phyloP scores from a whole-genome alignment of 2,797 vertebrate species.

The Tauraco hartlaubi region DNA sequence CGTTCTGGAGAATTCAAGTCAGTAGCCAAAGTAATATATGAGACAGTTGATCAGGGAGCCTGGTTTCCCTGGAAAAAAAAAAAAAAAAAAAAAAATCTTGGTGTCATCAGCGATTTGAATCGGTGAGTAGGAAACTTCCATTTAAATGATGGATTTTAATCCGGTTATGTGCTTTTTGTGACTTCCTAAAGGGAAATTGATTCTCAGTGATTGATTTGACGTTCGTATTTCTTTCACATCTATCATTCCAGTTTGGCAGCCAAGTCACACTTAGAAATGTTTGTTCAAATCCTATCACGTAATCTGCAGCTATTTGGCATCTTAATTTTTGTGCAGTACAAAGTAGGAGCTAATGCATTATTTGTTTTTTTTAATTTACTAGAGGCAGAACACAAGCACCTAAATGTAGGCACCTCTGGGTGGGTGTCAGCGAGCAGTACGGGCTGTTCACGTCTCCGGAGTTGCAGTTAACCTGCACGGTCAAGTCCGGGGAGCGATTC shows the following conservation, averaged over 20 bases:
- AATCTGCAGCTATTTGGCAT: neutral
- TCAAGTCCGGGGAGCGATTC: neutral
- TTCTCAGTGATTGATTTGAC: neutral
- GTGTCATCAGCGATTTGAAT: neutral
- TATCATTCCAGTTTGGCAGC: neutral
- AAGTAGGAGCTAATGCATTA: neutral
- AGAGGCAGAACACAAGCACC: neutral
- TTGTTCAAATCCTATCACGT: neutral
- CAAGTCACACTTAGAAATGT: neutral
- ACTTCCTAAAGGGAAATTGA: neutral
- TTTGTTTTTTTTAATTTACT: neutral
- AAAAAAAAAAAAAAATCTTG: neutral
- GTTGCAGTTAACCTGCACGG: neutral
- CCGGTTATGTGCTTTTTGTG: neutral
- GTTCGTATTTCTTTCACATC: neutral
- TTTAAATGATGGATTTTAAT: neutral
- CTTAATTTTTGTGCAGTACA: neutral
- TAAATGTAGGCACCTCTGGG: neutral
- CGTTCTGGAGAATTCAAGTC: neutral
- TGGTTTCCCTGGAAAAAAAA: neutral
- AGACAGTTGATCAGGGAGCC: neutral
- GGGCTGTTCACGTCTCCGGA: neutral
- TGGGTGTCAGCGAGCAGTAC: neutral
- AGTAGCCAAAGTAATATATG: neutral
- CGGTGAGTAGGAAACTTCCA: neutral